Conservation (phyloP, 2,113 vertebrate genomes). For the Cyprinodon tularosa region DNA sequence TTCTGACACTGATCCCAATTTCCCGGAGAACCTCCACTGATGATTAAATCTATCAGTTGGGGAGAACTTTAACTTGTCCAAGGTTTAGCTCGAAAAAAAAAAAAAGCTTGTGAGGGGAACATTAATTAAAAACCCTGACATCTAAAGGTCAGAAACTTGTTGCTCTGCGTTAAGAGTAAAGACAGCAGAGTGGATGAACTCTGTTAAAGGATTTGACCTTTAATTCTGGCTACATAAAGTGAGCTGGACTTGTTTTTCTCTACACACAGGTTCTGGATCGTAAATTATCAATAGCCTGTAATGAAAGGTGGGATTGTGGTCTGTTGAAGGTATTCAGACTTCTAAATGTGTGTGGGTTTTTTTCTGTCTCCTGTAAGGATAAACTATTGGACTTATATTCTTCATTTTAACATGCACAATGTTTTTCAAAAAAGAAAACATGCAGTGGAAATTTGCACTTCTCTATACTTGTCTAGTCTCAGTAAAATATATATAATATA, state of each 20-base stretch:
- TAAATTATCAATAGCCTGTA: slow-evolving; percentile 9
- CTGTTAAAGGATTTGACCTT: slow-evolving; percentile 19
- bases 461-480: too few species aligned
- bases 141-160: slow-evolving; percentile 25
- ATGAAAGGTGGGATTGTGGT: slow-evolving; percentile 1
- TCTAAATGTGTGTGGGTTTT: background rate
- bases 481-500: background rate
- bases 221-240: slow-evolving; percentile 18
- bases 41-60: slow-evolving; percentile 2
- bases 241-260: slow-evolving; percentile 6
- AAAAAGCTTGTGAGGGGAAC: slow-evolving; percentile 7
- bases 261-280: slow-evolving; percentile 1
- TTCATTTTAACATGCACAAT: background rate
- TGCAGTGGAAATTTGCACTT: background rate
- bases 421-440: background rate
- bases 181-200: slow-evolving; percentile 10
- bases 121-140: slow-evolving; percentile 37
- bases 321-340: background rate
- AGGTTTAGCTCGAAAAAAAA: slow-evolving; percentile 24
- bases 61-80: slow-evolving; percentile 9
- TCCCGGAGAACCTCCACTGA: background rate
- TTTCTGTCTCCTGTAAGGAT: background rate
- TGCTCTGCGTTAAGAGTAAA: slow-evolving; percentile 5
- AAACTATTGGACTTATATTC: background rate
- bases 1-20: background rate